phyloP scores from a whole-genome alignment of 2,113 vertebrate species.

The Pungitius pungitius region DNA sequence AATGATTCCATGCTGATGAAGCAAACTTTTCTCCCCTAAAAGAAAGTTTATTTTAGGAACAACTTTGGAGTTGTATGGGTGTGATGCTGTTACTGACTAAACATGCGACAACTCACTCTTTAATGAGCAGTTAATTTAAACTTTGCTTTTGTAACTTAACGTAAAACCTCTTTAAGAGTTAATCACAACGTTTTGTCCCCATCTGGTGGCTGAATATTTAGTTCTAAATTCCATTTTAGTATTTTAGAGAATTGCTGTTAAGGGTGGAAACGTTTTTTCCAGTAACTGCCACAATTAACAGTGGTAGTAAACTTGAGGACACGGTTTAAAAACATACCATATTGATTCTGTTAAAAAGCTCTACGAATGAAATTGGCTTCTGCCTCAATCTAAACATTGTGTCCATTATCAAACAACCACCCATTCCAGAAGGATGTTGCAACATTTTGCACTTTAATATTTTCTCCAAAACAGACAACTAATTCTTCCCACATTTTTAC shows the following conservation, averaged over 20 bases:
- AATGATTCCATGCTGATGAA: neutral
- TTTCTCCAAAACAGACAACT: slow-evolving; percentile 83
- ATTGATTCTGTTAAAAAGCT: neutral
- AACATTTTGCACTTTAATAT: slow-evolving; percentile 84
- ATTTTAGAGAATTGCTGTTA: too few species aligned
- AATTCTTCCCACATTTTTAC: slow-evolving; percentile 79
- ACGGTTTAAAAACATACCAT: neutral
- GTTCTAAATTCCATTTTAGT: slow-evolving; percentile 6
- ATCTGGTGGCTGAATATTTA: slow-evolving; percentile 31
- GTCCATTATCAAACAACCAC: slow-evolving; percentile 65
- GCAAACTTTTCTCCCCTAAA: neutral
- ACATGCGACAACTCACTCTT: neutral
- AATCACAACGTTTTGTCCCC: slow-evolving; percentile 37
- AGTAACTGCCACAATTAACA: neutral
- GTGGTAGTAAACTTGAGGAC: neutral
- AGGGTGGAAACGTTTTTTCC: neutral
- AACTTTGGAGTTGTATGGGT: neutral
- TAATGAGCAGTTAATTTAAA: neutral
- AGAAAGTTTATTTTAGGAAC: neutral
- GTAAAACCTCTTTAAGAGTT: neutral
- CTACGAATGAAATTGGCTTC: neutral
- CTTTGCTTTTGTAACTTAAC: neutral
- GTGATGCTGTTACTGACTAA: neutral
- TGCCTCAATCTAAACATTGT: slow-evolving; percentile 21
- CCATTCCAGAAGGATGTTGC: slow-evolving; percentile 66